phyloP scores from a whole-genome alignment of 2,888 invertebrate genomes.

The Crioceris asparagi region DNA sequence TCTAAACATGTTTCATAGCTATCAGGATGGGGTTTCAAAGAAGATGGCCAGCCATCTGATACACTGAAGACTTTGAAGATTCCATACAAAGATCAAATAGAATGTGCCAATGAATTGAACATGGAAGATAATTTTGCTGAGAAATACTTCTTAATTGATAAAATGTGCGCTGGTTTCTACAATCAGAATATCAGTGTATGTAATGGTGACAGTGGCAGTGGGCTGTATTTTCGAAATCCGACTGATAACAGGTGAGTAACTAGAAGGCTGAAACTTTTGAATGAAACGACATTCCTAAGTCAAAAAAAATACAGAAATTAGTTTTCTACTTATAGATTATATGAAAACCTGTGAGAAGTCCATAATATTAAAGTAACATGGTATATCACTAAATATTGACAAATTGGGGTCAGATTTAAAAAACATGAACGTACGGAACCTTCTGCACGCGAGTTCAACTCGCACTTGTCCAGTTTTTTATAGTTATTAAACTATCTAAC shows the following conservation, averaged over 20 bases:
- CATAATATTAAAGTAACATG: no score
- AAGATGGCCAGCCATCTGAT: constrained; percentile 11
- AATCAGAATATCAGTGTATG: constrained; percentile 13
- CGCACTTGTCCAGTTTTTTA: no score
- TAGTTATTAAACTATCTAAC: no score
- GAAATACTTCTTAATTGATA: constrained; percentile 14
- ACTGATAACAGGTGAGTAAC: constrained; percentile 11
- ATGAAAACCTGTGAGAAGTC: no score
- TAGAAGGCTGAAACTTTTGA: no score
- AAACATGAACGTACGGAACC: no score
- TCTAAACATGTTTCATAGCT: constrained; percentile 12
- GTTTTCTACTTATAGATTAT: no score
- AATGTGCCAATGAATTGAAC: constrained; percentile 14
- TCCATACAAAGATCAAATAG: constrained; percentile 13
- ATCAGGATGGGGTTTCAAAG: constrained; percentile 15
- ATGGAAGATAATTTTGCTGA: constrained; percentile 12
- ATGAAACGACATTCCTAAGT: no score
- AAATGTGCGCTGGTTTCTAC: constrained; percentile 17
- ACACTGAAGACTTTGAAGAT: constrained; percentile 11
- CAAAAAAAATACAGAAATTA: no score
- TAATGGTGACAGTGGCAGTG: constrained; percentile 17
- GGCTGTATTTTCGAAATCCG: constrained; percentile 13
- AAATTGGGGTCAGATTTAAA: no score
- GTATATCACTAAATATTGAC: no score
- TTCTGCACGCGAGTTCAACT: no score